Conservation (phyloP, 1,140 invertebrate genomes). For the Drosophila kurseongensis region DNA sequence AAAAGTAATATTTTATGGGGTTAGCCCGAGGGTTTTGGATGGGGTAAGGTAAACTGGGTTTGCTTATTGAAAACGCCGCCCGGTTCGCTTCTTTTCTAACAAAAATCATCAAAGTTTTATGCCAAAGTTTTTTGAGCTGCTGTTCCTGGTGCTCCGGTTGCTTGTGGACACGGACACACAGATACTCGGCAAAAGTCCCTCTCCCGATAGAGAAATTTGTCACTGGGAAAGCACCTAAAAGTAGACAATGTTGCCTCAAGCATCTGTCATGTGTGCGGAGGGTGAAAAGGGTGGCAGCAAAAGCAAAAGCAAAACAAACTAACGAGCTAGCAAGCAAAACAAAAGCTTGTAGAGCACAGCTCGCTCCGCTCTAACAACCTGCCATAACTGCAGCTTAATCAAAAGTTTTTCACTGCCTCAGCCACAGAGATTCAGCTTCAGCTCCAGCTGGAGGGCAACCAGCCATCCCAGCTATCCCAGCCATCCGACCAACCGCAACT, state of each 20-base stretch:
- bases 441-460: slow-evolving; percentile 48
- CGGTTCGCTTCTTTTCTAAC: slow-evolving; percentile 56
- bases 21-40: slow-evolving; percentile 23
- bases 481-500: slow-evolving; percentile 46
- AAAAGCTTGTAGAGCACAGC: slow-evolving; percentile 66
- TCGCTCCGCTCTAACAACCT: slow-evolving; percentile 60
- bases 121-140: slow-evolving; percentile 59
- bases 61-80: slow-evolving; percentile 71
- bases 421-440: slow-evolving; percentile 27
- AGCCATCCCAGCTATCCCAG: slow-evolving; percentile 21
- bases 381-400: slow-evolving; percentile 83
- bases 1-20: slow-evolving; percentile 75
- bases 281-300: background rate
- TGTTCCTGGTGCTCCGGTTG: slow-evolving; percentile 12
- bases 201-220: slow-evolving; percentile 60
- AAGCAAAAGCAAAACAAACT: slow-evolving; percentile 69
- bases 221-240: slow-evolving; percentile 63
- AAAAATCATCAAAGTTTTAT: slow-evolving; percentile 77
- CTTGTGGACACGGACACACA: slow-evolving; percentile 10
- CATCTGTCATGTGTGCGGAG: slow-evolving; percentile 33
- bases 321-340: slow-evolving; percentile 80
- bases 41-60: slow-evolving; percentile 19
- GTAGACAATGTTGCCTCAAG: slow-evolving; percentile 61
- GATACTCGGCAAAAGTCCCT: slow-evolving; percentile 16
- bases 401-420: slow-evolving; percentile 74